Evolutionary conservation across 1,140 invertebrate species (phyloP).

Genomic region (Listronotus bonariensis): DNA sequence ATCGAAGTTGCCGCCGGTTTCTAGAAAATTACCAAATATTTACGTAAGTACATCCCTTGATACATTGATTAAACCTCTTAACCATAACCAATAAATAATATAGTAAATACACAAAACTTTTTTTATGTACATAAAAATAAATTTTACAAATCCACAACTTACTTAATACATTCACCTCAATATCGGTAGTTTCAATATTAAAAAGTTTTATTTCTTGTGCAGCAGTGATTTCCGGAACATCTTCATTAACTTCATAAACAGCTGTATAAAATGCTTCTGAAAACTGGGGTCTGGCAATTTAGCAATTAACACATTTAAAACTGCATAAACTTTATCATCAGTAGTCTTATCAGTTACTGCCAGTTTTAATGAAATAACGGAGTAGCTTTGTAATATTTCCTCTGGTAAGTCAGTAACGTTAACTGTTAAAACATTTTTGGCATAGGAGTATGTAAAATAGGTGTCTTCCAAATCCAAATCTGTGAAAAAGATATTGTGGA

Average conservation of each 20-base stretch:
- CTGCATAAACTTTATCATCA: constrained; percentile 10
- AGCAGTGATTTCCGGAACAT: neutral
- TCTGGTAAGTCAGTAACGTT: constrained; percentile 10
- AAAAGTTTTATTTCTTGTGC: neutral
- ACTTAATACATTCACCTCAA: constrained; percentile 9
- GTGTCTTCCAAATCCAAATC: constrained; percentile 12
- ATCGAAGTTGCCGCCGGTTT: no score
- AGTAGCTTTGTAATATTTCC: constrained; percentile 1
- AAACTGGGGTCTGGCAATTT: constrained; percentile 11
- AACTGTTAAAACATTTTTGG: constrained; percentile 9
- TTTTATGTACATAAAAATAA: no score
- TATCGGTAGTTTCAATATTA: neutral
- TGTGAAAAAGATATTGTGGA: constrained; percentile 2
- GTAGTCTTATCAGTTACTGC: constrained; percentile 15
- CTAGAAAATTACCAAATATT: no score
- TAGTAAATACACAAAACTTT: no score
- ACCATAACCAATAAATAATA: no score
- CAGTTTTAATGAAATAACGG: constrained; percentile 27
- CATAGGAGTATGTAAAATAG: constrained; percentile 13
- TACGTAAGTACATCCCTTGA: no score
- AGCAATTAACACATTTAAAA: no score
- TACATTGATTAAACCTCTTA: no score
- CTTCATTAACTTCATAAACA: neutral
- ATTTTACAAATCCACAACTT: no score
- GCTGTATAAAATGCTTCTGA: neutral